Evolutionary conservation across 2,888 invertebrate species (phyloP), one percentile per base, ranked within the genome.

Genomic region (Tromatobia lineatoria): DNA sequence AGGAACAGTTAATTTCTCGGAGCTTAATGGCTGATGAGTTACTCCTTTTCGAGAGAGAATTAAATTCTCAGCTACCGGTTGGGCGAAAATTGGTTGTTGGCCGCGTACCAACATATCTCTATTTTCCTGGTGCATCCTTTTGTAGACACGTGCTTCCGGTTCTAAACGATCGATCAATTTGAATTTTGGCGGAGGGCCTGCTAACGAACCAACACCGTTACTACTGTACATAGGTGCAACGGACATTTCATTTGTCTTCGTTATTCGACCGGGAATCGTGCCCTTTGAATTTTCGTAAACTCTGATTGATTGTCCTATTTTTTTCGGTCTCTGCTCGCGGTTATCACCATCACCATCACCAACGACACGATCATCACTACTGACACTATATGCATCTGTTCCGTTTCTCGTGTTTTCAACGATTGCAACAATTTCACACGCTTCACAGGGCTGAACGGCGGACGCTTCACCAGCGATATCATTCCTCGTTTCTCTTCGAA

Each of bases 71-170:
- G 13, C 29, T 59, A 23, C 11, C 67, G 59, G 47, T 8, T 18
- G 23, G 18, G 13, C 45, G 66, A 61, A 67, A 67, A 77, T 80
- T 76, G 66, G 18, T 52, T 71, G 23, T 57, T 80, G 75, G 75
- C 42, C 47, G 25, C 66, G 57, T 67, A 75, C 59, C 71, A 83
- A 66, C 11, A 11, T 42, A 61, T 20, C 23, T 10, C 42, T 8
- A 57, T 71, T 59, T 67, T 23, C 38, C 50, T 23, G 23, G 13
- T 45, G 66, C 50, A 67, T 45, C 59, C 54, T 34, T 50, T 47
- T 15, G n/a, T 10, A 42, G n/a, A 45, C 42, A 18, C 59, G 66
- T 59, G 18, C 57, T 76, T 61, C 61, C 61, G 47, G 42, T 25
- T 18, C 20, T 34, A 47, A 29, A 23, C 23, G 61, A 57, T 69